These are phyloP conservation scores for Orchesellides sinensis DNA, from an alignment of 2,888 invertebrate species.

Conservation along the genomic window DNA sequence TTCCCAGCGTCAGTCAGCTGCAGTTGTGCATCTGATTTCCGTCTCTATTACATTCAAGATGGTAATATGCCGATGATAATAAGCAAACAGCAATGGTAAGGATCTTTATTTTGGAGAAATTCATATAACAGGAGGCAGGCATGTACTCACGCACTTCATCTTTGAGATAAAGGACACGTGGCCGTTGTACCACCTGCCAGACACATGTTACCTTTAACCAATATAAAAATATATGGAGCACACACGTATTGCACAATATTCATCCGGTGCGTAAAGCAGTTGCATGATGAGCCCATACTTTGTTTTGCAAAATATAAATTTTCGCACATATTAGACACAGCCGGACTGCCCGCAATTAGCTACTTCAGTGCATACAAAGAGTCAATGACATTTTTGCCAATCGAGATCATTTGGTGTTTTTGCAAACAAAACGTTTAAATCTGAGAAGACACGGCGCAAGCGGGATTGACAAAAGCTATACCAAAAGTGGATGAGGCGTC, in stretches of 20 bases:
- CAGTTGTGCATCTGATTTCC: slow-evolving; percentile 46
- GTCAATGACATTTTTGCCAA: slow-evolving; percentile 7
- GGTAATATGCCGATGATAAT: slow-evolving; percentile 21
- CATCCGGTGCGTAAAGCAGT: not conserved
- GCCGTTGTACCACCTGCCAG: slow-evolving; percentile 73
- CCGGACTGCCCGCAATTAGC: not conserved
- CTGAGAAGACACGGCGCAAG: no score
- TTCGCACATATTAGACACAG: not conserved
- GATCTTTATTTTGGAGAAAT: slow-evolving; percentile 21
- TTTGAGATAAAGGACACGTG: slow-evolving; percentile 73
- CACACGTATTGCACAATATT: slow-evolving; percentile 45
- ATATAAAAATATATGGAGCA: slow-evolving; percentile 54
- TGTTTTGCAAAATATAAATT: not conserved
- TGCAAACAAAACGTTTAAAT: no score
- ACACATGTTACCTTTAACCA: slow-evolving; percentile 72
- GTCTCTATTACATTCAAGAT: slow-evolving; percentile 27
- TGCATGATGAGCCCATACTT: slow-evolving; percentile 26
- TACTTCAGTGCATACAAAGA: no score
- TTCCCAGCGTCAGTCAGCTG: slow-evolving; percentile 21
- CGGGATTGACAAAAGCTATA: no score
- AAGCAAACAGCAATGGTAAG: slow-evolving; percentile 21
- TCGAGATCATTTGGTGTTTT: not conserved
- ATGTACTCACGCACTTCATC: slow-evolving; percentile 46
- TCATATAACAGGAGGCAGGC: slow-evolving; percentile 29
- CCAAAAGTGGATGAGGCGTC: no score